Conservation (phyloP, 2,888 invertebrate genomes). For the Athalia circularis region DNA sequence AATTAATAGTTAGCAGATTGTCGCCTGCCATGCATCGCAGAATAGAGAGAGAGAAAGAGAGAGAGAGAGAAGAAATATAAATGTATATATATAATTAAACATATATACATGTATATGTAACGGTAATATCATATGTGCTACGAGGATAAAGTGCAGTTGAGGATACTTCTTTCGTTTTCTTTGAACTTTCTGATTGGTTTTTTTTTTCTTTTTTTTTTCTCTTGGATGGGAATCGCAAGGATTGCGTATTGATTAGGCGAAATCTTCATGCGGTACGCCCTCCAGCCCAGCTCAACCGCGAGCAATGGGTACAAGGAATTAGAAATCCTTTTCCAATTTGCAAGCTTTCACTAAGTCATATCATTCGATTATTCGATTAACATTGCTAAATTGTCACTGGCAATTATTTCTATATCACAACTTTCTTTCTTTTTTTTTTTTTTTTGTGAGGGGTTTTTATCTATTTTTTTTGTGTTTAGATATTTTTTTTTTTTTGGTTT, state of each 20-base stretch:
- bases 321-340: conserved; percentile 47
- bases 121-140: neutral
- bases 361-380: conserved; percentile 23
- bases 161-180: neutral
- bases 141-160: neutral
- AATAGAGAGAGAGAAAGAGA: conserved; percentile 32
- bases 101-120: too few relatives aligned
- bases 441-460: conserved; percentile 16
- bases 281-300: conserved; percentile 53
- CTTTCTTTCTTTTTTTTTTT: conserved; percentile 5
- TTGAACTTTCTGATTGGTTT: neutral
- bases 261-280: conserved; percentile 55
- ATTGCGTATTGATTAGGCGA: conserved; percentile 30
- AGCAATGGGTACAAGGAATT: conserved; percentile 52
- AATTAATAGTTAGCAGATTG: conserved; percentile 74
- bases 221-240: conserved; percentile 17
- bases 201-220: neutral
- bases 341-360: conserved; percentile 1
- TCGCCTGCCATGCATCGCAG: conserved; percentile 63
- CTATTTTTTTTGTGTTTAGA: neutral
- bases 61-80: neutral
- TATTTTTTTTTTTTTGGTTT: neutral
- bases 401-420: conserved; percentile 37
- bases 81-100: too few relatives aligned
- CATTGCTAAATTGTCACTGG: conserved; percentile 28